A percentile compares a stretch with the other conserved stretches of the same genome.
phyloP scores from a whole-genome alignment of 2,797 vertebrate genomes.

The Enteromius anoplus region DNA sequence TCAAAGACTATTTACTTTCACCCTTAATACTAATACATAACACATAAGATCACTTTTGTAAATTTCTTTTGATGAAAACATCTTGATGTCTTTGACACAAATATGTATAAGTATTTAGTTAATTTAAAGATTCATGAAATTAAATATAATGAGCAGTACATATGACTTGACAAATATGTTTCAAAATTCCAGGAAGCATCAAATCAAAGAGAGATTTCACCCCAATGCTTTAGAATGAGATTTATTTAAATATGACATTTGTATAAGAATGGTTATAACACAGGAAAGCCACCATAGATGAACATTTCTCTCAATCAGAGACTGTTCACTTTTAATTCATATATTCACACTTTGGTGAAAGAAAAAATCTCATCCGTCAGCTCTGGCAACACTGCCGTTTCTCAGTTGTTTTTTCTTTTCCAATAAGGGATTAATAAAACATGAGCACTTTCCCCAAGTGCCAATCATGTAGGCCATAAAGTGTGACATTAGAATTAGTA shows the following conservation, averaged over 20 bases:
- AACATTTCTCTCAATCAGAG: constrained; percentile 54
- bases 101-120: no score
- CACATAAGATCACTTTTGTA: no score
- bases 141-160: neutral
- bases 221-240: constrained; percentile 54
- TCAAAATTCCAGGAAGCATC: neutral
- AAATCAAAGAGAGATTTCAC: neutral
- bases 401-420: constrained; percentile 1
- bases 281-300: constrained; percentile 62
- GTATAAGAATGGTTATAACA: constrained; percentile 67
- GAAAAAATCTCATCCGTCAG: constrained; percentile 35
- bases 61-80: no score
- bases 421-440: constrained; percentile 28
- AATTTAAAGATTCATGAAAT: neutral
- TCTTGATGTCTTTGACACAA: no score
- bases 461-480: constrained; percentile 5
- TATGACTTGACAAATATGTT: neutral
- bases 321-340: constrained; percentile 36
- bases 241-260: constrained; percentile 69
- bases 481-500: constrained; percentile 31
- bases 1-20: no score
- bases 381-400: constrained; percentile 40
- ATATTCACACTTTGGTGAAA: constrained; percentile 58
- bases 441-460: constrained; percentile 36
- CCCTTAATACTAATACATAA: no score